Base-by-base conservation (phyloP, 2,113 vertebrate genomes). In the Oncorhynchus masou region DNA sequence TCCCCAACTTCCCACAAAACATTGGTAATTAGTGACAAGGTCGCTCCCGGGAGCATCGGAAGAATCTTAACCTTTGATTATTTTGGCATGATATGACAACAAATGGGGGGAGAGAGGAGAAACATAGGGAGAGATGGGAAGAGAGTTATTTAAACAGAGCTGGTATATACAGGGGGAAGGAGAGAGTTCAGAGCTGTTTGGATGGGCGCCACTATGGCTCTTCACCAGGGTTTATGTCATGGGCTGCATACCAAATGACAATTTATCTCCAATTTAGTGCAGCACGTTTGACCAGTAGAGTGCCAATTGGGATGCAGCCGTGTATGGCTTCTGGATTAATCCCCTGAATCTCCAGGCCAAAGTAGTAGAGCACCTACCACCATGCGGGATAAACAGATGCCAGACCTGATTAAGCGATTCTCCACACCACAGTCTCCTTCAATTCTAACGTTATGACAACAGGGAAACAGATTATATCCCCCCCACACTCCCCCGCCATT, bases 61-160 rank as follows among this genome's bases (percentile, higher is more conserved):
- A 80, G 89, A 90, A 88, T 88, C 88, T 90, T 90, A 90, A 85
- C 65, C 59, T 89, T 87, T 89, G 83, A 90, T 91, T 91, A 89
- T 89, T 88, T 84, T 87, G 81, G 83, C 81, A 86, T 70, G 73
- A 86, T 81, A 79, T 78, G 76, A 86, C 87, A 84, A 84, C 81
- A 74, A 79, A 84, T 62, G 74, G 72, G 22, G 70, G 51, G 29
- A 68, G 54, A 48, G 71, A 62, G 59, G n/a, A 60, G 19, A 19
- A 7, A 34, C 34, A 39, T 9, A 9, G 39, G 39, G 39, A 39
- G 39, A 39, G 11, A 54, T 3, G 49, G 13, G 16, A 60, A 81
- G 68, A 77, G 16, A 45, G 45, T 22, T 39, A 78, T 74, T 62
- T 70, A 62, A 77, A 81, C 62, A 62, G 74, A 24, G 62, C 64